A percentile compares a stretch with the other conserved stretches of the same genome.
Conservation (phyloP, 2,113 vertebrate genomes). For the Nothobranchius furzeri region DNA sequence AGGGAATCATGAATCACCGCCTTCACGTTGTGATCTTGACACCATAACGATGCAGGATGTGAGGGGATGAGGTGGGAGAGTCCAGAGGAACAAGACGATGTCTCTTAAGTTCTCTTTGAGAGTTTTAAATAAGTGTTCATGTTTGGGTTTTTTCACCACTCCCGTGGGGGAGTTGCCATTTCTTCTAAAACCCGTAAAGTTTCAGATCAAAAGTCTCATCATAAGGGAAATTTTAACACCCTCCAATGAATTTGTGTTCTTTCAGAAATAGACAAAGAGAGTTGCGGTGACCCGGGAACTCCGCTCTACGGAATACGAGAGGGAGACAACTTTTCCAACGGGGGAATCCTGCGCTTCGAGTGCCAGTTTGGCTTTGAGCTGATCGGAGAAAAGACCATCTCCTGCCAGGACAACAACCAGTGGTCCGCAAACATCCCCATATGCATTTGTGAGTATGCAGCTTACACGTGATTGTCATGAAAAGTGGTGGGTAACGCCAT, state of each 20-base stretch:
- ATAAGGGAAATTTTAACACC: constrained; percentile 1
- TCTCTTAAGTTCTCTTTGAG: too few relatives aligned
- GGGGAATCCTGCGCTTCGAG: constrained; percentile 94
- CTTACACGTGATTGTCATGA: neutral
- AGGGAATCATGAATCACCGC: too few relatives aligned
- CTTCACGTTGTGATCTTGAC: too few relatives aligned
- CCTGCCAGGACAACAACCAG: constrained; percentile 99
- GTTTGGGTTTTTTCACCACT: too few relatives aligned
- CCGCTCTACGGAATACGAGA: constrained; percentile 95
- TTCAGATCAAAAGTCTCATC: neutral
- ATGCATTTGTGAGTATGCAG: constrained; percentile 93
- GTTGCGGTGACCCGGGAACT: constrained; percentile 96
- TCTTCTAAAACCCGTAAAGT: too few relatives aligned
- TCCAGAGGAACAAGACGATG: too few relatives aligned
- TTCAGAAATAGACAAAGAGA: constrained; percentile 98
- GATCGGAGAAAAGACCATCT: constrained; percentile 96
- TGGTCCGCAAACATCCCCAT: constrained; percentile 99
- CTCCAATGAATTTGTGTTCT: constrained; percentile 46
- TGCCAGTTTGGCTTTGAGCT: constrained; percentile 99
- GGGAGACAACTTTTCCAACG: constrained; percentile 95
- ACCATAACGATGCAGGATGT: too few relatives aligned
- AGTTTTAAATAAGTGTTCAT: too few relatives aligned
- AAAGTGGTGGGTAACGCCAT: neutral
- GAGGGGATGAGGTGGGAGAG: too few relatives aligned
- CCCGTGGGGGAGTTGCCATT: too few relatives aligned